A percentile compares a stretch with the other conserved stretches of the same genome.
Conservation (phyloP, 2,113 vertebrate genomes). For the Chlorodrepanis virens region DNA sequence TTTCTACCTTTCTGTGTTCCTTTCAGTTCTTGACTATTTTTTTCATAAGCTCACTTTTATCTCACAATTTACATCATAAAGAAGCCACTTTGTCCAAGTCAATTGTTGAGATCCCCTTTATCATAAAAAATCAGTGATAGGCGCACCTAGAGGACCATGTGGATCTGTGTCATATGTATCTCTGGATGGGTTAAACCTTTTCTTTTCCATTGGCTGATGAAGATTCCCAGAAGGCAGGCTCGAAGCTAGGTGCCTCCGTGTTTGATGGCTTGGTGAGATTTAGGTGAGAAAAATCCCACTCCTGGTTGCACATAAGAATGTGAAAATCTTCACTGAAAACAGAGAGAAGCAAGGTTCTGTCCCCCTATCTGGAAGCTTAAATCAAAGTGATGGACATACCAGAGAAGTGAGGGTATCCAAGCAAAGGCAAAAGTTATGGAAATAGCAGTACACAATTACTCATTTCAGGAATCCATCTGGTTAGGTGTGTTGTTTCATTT, state of each 20-base stretch:
- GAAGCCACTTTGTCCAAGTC: background rate
- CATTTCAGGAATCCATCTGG: conserved; percentile 49
- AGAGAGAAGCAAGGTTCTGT: background rate
- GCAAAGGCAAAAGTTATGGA: conserved; percentile 19
- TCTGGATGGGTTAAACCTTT: background rate
- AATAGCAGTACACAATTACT: conserved; percentile 42
- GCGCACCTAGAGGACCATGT: background rate
- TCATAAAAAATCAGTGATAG: background rate
- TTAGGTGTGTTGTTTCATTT: conserved; percentile 62
- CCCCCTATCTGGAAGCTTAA: background rate
- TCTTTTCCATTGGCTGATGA: background rate
- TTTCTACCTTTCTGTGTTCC: background rate
- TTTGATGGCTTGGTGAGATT: background rate
- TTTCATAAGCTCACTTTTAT: background rate
- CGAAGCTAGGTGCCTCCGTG: background rate
- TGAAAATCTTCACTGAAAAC: background rate
- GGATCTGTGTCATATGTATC: background rate
- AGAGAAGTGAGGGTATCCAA: background rate
- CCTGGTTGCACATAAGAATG: background rate
- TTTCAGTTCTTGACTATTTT: background rate
- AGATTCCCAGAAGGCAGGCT: background rate
- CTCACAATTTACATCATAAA: background rate
- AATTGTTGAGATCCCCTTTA: background rate
- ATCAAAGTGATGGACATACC: conserved; percentile 24
- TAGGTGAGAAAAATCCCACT: background rate